Evolutionary conservation across 1,140 invertebrate genomes (phyloP).

Genomic region (Teleogryllus occipitalis): DNA sequence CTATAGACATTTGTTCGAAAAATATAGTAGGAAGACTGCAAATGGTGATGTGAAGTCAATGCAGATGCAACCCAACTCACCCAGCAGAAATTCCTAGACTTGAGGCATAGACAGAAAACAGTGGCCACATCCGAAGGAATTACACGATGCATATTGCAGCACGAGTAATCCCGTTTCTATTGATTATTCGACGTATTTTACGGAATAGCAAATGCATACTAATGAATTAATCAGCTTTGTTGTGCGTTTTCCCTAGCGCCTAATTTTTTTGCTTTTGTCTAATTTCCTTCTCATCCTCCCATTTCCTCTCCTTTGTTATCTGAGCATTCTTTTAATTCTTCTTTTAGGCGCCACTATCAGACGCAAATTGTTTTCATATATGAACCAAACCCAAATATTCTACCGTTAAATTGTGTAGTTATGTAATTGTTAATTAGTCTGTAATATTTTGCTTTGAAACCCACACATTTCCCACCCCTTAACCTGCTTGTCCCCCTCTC

Average conservation of each 20-base stretch:
- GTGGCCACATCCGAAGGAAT: not conserved
- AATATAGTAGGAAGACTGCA: no score
- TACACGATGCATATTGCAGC: not conserved
- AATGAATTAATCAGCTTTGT: slow-evolving; percentile 1
- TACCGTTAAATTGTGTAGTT: slow-evolving; percentile 1
- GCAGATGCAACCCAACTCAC: no score
- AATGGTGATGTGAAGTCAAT: no score
- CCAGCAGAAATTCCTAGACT: not conserved
- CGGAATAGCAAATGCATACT: not conserved
- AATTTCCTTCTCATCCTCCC: not conserved
- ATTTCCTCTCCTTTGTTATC: not conserved
- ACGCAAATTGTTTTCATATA: slow-evolving; percentile 1
- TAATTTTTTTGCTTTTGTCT: not conserved
- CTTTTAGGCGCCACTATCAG: not conserved
- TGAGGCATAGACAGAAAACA: not conserved
- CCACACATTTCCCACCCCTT: not conserved
- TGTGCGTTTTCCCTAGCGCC: not conserved
- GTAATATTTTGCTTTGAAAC: slow-evolving; percentile 5
- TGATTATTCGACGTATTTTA: not conserved
- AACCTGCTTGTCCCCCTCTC: not conserved
- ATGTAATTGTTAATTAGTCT: slow-evolving; percentile 2
- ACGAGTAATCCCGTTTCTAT: not conserved
- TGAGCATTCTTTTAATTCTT: not conserved
- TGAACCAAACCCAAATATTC: not conserved
- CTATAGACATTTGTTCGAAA: no score